Evolutionary conservation across 1,140 invertebrate genomes (phyloP), one percentile per base, ranked within the genome.

Genomic region (Copidosoma floridanum): DNA sequence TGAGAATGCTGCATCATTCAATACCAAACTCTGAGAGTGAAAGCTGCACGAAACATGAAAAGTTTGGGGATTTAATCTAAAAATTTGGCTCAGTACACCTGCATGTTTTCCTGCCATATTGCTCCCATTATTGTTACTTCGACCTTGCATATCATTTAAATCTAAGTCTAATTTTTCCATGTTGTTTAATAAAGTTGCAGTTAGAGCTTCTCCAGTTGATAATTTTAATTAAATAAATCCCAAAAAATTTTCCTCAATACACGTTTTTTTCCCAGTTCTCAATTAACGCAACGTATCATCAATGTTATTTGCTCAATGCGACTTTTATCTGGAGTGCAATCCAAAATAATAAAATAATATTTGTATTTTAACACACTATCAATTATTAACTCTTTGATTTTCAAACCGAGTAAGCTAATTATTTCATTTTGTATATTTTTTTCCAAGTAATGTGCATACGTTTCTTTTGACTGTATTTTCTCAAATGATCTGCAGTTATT

Each of bases 361-460:
- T 71, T 72, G 12, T 58, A 46, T 47, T 50, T 32, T 60, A 61
- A 68, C 48, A 65, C 62, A 16, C 37, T 55, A 21, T 56, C 16
- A 18, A 70, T 38, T 35, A 72, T 68, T 48, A 41, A 46, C 50
- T 52, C 51, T 61, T 63, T 64, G 54, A 71, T 61, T 47, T 51
- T 61, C 32, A 10, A 44, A 32, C 37, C 52, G 23, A 68, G n/a
- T 41, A 68, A 38, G 38, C 61, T 40, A 54, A 67, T 71, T 35
- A 70, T 56, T 64, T 71, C 64, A 56, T 70, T 69, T 63, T 71
- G 63, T 27, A 70, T 67, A n/a, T 56, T 27, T 53, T 65, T 51
- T 16, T 55, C 55, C 27, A 63, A 57, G 60, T 66, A 71, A 56
- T 67, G 61, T 57, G n/a, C n/a, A 58, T 10, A 29, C 52, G 48